These are phyloP conservation scores for Caenorhabditis inopinata DNA, from an alignment of 1,140 invertebrate genomes.

Conservation along the genomic window DNA sequence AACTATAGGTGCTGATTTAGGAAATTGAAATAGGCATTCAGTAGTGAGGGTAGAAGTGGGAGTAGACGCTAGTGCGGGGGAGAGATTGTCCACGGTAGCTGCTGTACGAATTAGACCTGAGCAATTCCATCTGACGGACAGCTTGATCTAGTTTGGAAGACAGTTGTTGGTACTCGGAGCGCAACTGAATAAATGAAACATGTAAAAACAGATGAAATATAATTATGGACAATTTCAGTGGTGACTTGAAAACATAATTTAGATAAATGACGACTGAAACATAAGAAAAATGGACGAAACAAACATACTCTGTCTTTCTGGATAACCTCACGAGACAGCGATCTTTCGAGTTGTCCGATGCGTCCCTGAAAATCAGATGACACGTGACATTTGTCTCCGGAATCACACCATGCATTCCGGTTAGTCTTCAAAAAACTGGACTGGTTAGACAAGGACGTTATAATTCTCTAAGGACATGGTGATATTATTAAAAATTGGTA, in stretches of 20 bases:
- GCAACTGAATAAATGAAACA: constrained; percentile 55
- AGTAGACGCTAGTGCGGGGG: constrained; percentile 61
- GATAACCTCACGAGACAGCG: constrained; percentile 62
- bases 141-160: constrained; percentile 62
- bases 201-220: background rate
- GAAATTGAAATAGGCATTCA: constrained; percentile 33
- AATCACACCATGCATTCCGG: constrained; percentile 9
- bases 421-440: background rate
- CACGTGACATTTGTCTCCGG: background rate
- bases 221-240: background rate
- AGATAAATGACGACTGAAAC: background rate
- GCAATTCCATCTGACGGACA: constrained; percentile 63
- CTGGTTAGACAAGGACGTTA: constrained; percentile 27
- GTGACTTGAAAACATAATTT: background rate
- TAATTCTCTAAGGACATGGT: background rate
- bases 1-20: too few relatives aligned
- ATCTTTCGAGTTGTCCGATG: constrained; percentile 63
- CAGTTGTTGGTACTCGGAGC: constrained; percentile 57
- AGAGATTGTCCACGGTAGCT: constrained; percentile 53
- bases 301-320: constrained; percentile 60
- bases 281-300: background rate
- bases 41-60: constrained; percentile 65
- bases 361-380: constrained; percentile 56
- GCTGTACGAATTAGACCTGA: constrained; percentile 58
- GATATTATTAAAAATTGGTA: background rate